Conservation (phyloP, 2,113 vertebrate genomes). For the Cavia aperea region DNA sequence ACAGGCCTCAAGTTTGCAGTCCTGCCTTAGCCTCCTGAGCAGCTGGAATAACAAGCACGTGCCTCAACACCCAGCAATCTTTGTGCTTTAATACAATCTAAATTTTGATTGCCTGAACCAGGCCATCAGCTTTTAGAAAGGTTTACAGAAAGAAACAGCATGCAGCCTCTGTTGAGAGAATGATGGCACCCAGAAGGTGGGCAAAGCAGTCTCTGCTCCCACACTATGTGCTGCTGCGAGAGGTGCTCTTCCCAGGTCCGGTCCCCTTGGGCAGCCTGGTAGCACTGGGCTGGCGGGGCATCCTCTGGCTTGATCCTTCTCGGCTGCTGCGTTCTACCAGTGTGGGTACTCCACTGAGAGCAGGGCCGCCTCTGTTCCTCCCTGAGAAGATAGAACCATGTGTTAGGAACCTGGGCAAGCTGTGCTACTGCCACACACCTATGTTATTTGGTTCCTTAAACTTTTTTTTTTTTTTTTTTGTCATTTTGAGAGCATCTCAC, state of each 20-base stretch:
- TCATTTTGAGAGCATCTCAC: too few species aligned
- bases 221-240: slow-evolving; percentile 38
- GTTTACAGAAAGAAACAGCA: neutral
- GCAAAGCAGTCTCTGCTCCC: neutral
- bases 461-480: too few species aligned
- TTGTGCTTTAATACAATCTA: neutral
- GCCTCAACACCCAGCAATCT: neutral
- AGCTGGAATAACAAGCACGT: neutral
- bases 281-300: slow-evolving; percentile 66
- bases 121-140: neutral
- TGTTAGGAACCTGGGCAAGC: neutral
- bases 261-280: slow-evolving; percentile 62
- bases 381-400: slow-evolving; percentile 47
- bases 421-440: too few species aligned
- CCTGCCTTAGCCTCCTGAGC: neutral
- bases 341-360: neutral
- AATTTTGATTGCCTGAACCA: neutral
- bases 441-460: neutral
- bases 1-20: neutral
- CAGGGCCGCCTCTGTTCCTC: slow-evolving; percentile 51
- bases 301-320: slow-evolving; percentile 63
- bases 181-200: neutral
- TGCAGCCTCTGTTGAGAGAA: rapidly evolving
- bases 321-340: slow-evolving; percentile 50
- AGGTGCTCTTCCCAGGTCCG: slow-evolving; percentile 47